Conservation (phyloP, 2,888 invertebrate species). For the Apamea monoglypha region DNA sequence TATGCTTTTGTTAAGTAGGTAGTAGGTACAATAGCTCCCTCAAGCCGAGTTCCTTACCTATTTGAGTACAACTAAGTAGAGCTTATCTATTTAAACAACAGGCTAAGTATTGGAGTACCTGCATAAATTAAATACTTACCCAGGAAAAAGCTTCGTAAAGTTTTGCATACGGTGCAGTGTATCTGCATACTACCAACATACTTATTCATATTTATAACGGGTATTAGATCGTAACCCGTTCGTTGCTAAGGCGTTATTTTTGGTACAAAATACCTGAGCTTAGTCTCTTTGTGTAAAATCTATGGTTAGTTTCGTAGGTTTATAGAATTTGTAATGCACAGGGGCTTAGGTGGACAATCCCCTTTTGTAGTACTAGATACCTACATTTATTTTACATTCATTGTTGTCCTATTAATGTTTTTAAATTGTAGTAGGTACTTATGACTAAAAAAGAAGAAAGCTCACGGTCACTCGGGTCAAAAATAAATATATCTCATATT, state of each 20-base stretch:
- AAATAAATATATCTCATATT: no score
- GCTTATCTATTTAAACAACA: constrained; percentile 39
- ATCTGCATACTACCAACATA: neutral
- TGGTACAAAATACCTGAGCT: constrained; percentile 30
- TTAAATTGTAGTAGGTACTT: no score
- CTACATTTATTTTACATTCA: no score
- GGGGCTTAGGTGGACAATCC: neutral
- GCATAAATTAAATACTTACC: constrained; percentile 5
- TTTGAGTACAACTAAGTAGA: constrained; percentile 10
- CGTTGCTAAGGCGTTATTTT: constrained; percentile 10
- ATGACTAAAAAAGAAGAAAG: no score
- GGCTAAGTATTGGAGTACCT: constrained; percentile 12
- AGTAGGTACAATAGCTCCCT: neutral
- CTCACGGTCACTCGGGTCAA: no score
- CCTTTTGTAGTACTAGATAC: no score
- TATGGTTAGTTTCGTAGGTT: constrained; percentile 10
- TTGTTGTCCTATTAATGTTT: no score
- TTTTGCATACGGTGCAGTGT: constrained; percentile 8
- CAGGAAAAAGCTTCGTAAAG: constrained; percentile 10
- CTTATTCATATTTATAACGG: constrained; percentile 27
- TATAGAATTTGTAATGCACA: constrained; percentile 14
- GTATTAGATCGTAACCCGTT: constrained; percentile 28
- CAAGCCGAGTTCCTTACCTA: constrained; percentile 11
- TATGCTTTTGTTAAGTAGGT: neutral
- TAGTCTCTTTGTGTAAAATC: constrained; percentile 38